phyloP scores from a whole-genome alignment of 2,797 vertebrate species.

The Bothrops alternatus region DNA sequence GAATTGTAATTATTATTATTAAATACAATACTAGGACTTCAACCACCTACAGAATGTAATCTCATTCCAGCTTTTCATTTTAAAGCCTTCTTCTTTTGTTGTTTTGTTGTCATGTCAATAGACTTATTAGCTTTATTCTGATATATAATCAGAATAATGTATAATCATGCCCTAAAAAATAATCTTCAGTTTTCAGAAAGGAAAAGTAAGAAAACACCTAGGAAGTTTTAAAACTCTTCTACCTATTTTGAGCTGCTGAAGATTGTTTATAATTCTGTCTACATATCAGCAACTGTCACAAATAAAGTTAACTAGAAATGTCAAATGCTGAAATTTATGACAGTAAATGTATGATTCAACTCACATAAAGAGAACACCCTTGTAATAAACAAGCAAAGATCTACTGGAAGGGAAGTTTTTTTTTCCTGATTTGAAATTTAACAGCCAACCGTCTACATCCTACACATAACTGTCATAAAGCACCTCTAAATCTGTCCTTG shows the following conservation, averaged over 20 bases:
- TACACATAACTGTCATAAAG: conserved; percentile 79
- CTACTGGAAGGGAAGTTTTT: conserved; percentile 73
- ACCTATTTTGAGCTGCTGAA: conserved; percentile 37
- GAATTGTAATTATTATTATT: conserved; percentile 44
- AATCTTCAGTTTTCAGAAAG: conserved; percentile 56
- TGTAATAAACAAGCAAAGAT: conserved; percentile 75
- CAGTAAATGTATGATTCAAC: conserved; percentile 67
- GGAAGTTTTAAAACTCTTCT: conserved; percentile 59
- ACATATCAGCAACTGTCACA: conserved; percentile 61
- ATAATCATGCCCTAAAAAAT: conserved; percentile 57
- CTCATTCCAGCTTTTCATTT: conserved; percentile 44
- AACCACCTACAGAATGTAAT: conserved; percentile 43
- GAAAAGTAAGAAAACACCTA: conserved; percentile 31
- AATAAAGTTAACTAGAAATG: conserved; percentile 66
- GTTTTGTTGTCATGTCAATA: conserved; percentile 50
- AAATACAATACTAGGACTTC: conserved; percentile 39
- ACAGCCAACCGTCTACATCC: conserved; percentile 76
- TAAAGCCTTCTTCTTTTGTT: conserved; percentile 40
- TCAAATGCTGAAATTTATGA: conserved; percentile 66
- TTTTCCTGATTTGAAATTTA: conserved; percentile 74
- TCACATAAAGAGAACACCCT: conserved; percentile 66
- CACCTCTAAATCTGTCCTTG: conserved; percentile 80
- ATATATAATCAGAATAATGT: no score
- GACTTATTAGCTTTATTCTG: conserved; percentile 60
- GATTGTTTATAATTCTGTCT: conserved; percentile 65